Conservation (phyloP, 2,797 vertebrate genomes). For the Galago senegalensis region DNA sequence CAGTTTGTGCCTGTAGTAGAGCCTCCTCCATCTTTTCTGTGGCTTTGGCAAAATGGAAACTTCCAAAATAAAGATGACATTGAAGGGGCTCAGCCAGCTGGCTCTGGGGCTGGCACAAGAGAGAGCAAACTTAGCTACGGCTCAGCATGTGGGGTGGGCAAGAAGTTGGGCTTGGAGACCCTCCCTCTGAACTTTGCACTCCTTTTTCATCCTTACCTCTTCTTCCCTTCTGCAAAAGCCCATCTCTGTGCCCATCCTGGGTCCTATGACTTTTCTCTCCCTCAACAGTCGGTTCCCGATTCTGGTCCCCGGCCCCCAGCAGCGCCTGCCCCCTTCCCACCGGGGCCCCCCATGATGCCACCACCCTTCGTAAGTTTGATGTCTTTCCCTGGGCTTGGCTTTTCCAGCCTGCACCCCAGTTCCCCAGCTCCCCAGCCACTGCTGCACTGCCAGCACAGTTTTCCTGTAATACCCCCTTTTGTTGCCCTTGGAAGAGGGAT, state of each 20-base stretch:
- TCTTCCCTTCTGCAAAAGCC: slow-evolving; percentile 76
- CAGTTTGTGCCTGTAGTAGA: neutral
- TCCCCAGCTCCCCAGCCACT: slow-evolving; percentile 36
- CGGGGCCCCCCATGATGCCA: slow-evolving; percentile 89
- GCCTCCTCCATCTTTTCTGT: slow-evolving; percentile 44
- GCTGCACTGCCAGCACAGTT: slow-evolving; percentile 56
- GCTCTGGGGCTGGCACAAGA: slow-evolving; percentile 45
- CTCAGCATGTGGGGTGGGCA: slow-evolving; percentile 51
- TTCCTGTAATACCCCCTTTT: slow-evolving; percentile 7
- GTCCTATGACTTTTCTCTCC: slow-evolving; percentile 86
- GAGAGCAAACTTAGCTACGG: neutral
- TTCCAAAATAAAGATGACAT: slow-evolving; percentile 36
- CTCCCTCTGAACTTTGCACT: slow-evolving; percentile 64
- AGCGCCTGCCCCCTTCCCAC: slow-evolving; percentile 88
- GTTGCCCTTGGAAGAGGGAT: slow-evolving; percentile 71
- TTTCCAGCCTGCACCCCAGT: slow-evolving; percentile 72
- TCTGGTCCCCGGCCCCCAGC: slow-evolving; percentile 89
- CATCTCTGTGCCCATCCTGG: slow-evolving; percentile 79
- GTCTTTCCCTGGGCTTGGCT: slow-evolving; percentile 79
- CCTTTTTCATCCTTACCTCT: slow-evolving; percentile 73
- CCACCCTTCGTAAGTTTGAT: slow-evolving; percentile 90
- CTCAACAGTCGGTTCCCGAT: slow-evolving; percentile 89
- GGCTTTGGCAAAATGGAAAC: slow-evolving; percentile 53
- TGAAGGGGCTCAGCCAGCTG: neutral
- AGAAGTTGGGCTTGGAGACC: slow-evolving; percentile 63